Evolutionary conservation across 2,888 invertebrate genomes (phyloP).

Genomic region (Dicyrtoma fusca): DNA sequence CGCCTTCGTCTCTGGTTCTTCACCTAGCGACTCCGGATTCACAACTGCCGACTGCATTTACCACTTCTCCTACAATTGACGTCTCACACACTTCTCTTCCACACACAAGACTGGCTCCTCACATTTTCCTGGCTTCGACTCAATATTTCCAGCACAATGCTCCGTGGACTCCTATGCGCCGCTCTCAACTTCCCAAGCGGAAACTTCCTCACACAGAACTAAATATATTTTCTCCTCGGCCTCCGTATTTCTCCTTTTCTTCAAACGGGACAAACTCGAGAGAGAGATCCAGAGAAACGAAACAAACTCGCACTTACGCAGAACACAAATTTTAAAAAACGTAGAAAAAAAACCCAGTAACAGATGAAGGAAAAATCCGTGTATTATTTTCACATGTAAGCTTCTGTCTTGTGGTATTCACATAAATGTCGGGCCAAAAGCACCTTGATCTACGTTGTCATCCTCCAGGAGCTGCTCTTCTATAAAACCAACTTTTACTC

Average conservation of each 20-base stretch:
- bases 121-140: conserved; percentile 30
- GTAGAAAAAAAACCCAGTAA: conserved; percentile 1
- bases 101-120: conserved; percentile 20
- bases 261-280: background rate
- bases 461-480: background rate
- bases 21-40: conserved; percentile 30
- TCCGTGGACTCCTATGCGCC: conserved; percentile 16
- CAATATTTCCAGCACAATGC: conserved; percentile 32
- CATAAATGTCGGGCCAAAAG: conserved; percentile 18
- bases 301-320: conserved; percentile 4
- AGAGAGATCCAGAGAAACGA: background rate
- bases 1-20: conserved; percentile 16
- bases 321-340: conserved; percentile 10
- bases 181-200: conserved; percentile 24
- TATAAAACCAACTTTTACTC: background rate
- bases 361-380: conserved; percentile 11
- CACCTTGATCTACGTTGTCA: conserved; percentile 31
- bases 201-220: conserved; percentile 22
- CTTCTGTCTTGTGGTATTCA: conserved; percentile 21
- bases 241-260: background rate
- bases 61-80: conserved; percentile 33
- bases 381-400: conserved; percentile 15
- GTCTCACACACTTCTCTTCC: conserved; percentile 41
- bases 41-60: conserved; percentile 32
- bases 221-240: background rate